Percentiles rank a stretch among this genome's conserved stretches.
Evolutionary conservation across 2,888 invertebrate species (phyloP).

Genomic region (Aspidapion aeneum): DNA sequence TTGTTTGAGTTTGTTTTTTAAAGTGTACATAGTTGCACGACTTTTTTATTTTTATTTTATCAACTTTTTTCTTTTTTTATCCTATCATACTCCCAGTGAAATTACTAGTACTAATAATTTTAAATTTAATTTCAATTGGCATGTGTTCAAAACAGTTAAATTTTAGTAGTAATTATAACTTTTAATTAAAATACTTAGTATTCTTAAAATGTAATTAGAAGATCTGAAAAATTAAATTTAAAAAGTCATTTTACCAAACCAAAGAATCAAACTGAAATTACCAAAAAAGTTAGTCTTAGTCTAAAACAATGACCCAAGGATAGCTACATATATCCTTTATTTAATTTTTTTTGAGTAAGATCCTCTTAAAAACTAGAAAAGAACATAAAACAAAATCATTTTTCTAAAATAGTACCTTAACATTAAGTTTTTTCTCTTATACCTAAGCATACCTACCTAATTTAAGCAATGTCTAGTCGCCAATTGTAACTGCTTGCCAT

Average conservation of each 20-base stretch:
- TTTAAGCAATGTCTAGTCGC: background rate
- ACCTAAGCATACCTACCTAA: too few species aligned
- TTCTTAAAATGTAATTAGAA: background rate
- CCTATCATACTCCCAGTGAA: too few species aligned
- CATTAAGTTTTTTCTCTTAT: background rate
- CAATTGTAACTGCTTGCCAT: background rate
- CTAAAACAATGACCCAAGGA: background rate
- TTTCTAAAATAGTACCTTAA: background rate
- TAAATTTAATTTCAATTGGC: background rate
- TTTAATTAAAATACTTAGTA: too few species aligned
- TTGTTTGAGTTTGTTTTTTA: too few species aligned
- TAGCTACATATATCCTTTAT: too few species aligned
- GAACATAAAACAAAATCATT: background rate
- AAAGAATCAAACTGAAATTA: background rate
- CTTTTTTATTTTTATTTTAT: too few species aligned
- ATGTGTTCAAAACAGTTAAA: background rate
- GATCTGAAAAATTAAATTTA: background rate
- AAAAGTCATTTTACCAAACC: background rate
- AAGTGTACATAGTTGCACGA: too few species aligned
- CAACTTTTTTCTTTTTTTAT: too few species aligned
- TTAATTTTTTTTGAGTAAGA: background rate
- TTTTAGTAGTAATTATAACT: background rate
- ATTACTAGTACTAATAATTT: background rate
- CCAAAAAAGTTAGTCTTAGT: background rate
- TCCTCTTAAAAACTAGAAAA: too few species aligned